Evolutionary conservation across 2,113 vertebrate genomes (phyloP).

Genomic region (Todiramphus saurophagus): DNA sequence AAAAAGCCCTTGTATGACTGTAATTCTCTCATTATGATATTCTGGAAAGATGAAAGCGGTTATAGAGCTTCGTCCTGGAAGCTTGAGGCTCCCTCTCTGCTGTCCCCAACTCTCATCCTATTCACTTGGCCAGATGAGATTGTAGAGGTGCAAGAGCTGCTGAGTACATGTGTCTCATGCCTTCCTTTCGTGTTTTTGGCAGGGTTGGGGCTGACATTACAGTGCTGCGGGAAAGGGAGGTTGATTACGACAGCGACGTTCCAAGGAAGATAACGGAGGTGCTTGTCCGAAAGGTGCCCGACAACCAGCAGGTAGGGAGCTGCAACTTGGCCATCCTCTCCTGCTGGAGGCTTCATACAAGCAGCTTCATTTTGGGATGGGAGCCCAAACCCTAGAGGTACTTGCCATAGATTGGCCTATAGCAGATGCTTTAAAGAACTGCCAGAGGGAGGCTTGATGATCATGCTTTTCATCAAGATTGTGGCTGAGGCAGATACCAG

Average conservation of each 20-base stretch:
- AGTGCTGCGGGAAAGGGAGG: conserved; percentile 89
- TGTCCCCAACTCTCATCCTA: not conserved
- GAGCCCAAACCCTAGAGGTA: not conserved
- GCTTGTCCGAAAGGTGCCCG: conserved; percentile 95
- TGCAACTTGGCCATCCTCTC: not conserved
- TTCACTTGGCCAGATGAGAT: not conserved
- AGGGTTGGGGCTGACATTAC: conserved; percentile 97
- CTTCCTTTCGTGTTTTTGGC: conserved; percentile 9
- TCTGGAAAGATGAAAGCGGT: not conserved
- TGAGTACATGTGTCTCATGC: not conserved
- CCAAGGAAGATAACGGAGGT: conserved; percentile 93
- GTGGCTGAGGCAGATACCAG: not conserved
- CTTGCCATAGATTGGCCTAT: not conserved
- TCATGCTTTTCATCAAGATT: not conserved
- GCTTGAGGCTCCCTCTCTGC: not conserved
- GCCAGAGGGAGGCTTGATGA: not conserved
- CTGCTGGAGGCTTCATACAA: not conserved
- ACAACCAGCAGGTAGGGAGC: conserved; percentile 92
- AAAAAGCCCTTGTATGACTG: not conserved
- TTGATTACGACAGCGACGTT: conserved; percentile 88
- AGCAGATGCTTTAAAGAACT: not conserved
- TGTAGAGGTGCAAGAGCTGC: not conserved
- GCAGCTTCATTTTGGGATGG: not conserved
- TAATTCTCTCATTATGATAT: not conserved
- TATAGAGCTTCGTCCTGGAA: not conserved